Conservation (phyloP, 2,888 invertebrate genomes). For the Sinotaia quadrata region DNA sequence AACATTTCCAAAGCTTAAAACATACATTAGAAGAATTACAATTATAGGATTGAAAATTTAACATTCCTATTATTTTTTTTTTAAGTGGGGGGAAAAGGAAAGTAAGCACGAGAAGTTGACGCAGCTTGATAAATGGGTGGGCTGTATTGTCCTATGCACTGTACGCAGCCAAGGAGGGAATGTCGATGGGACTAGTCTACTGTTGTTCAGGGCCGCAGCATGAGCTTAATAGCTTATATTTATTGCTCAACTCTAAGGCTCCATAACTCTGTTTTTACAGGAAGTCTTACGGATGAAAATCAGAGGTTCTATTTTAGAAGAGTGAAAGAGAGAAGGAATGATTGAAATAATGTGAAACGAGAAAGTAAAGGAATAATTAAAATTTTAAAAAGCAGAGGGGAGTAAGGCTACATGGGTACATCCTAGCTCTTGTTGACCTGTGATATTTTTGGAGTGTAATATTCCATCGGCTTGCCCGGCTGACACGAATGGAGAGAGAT, state of each 20-base stretch:
- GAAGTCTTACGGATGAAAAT: not conserved
- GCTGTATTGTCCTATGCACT: conserved; percentile 11
- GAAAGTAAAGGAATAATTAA: not conserved
- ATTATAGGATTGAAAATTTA: not conserved
- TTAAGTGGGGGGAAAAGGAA: not conserved
- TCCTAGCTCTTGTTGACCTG: no score
- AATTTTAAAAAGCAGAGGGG: not conserved
- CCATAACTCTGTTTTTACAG: not conserved
- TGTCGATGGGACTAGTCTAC: not conserved
- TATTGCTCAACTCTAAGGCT: not conserved
- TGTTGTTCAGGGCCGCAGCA: not conserved
- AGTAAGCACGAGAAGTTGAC: conserved; percentile 54
- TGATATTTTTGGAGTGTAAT: no score
- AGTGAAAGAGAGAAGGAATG: not conserved
- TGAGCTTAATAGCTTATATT: not conserved
- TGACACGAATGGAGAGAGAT: no score
- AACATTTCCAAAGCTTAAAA: no score
- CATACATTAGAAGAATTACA: no score
- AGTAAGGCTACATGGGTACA: no score
- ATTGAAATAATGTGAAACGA: not conserved
- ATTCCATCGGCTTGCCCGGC: no score
- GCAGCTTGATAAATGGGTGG: conserved; percentile 32
- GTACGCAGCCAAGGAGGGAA: not conserved
- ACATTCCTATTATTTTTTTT: not conserved
- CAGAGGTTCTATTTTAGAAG: not conserved